Base-by-base conservation (phyloP, 1,140 invertebrate genomes). In the Leptopilina boulardi region DNA sequence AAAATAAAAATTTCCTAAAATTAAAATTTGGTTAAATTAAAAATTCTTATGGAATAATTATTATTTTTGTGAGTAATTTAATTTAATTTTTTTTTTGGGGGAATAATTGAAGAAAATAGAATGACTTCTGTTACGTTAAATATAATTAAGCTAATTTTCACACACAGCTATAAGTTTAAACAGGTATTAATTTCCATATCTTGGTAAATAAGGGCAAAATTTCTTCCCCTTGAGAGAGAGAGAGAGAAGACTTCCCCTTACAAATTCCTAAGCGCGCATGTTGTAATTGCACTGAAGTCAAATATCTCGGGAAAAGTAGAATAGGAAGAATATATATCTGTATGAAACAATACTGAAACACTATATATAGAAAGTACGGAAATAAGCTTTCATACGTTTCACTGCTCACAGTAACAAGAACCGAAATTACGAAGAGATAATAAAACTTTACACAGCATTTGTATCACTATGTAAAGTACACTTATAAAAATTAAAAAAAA, bases 341-440 rank as follows among this genome's bases (percentile, higher is more conserved):
- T 26, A 23, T 34, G 10, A 15, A 30, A 34, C 59, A 30, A 66
- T 34, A 66, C 26, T n/a, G 23, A 66, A 3, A 66, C 23, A 3
- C 23, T 30, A 30, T n/a, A 44, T 10, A 44, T 44, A 44, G 2
- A 51, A 0, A 51, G 47, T 47, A 66, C 21, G 5, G 26, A 26
- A 66, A 66, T 30, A 66, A 66, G 23, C 59, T 66, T 66, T 66
- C 21, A 66, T 66, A n/a, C 59, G 26, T 66, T 66, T 30, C 13
- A 26, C 10, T 59, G 56, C 21, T 34, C 15, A 30, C 23, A 30
- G 11, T 51, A 66, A 66, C 59, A 66, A 30, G 59, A 34, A 15
- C 13, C 13, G 15, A n/a, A 66, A 66, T 66, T 66, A 66, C 56
- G 5, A 13, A 34, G 59, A 66, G 59, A 66, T 66, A n/a, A n/a